Evolutionary conservation across 2,797 vertebrate genomes (phyloP).

Genomic region (Syncerus caffer): DNA sequence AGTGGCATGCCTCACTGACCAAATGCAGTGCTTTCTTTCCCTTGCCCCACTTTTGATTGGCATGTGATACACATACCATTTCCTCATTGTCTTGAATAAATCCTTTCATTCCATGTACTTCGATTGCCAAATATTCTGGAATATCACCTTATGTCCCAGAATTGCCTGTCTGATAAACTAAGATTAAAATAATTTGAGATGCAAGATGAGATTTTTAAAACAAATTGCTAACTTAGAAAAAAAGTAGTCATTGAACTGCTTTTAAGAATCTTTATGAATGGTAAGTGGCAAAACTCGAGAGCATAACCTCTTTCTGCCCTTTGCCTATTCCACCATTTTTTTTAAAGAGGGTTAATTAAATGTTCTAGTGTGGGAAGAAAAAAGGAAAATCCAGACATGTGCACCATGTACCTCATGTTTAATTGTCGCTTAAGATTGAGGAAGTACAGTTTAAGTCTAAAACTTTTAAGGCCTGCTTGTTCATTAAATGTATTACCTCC

Average conservation of each 20-base stretch:
- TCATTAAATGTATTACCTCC: background rate
- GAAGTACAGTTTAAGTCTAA: background rate
- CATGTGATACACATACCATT: background rate
- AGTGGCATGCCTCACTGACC: conserved; percentile 50
- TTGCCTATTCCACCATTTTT: background rate
- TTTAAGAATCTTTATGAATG: conserved; percentile 11
- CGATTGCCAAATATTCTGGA: background rate
- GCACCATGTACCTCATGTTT: background rate
- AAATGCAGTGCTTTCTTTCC: background rate
- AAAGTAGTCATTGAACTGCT: background rate
- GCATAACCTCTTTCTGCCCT: background rate
- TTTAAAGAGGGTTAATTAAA: background rate
- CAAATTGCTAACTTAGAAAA: background rate
- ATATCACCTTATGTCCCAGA: background rate
- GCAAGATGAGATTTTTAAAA: background rate
- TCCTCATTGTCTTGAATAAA: conserved; percentile 1
- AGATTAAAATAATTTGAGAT: conserved; percentile 15
- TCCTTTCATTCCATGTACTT: background rate
- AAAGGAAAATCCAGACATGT: background rate
- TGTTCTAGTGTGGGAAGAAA: background rate
- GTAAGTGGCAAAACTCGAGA: background rate
- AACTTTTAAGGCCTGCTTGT: background rate
- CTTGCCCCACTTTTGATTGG: background rate
- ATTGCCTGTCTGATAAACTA: background rate
- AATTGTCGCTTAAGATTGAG: background rate